These are phyloP conservation scores for Pterocles gutturalis DNA, from an alignment of 2,113 vertebrate genomes.

Conservation along the genomic window DNA sequence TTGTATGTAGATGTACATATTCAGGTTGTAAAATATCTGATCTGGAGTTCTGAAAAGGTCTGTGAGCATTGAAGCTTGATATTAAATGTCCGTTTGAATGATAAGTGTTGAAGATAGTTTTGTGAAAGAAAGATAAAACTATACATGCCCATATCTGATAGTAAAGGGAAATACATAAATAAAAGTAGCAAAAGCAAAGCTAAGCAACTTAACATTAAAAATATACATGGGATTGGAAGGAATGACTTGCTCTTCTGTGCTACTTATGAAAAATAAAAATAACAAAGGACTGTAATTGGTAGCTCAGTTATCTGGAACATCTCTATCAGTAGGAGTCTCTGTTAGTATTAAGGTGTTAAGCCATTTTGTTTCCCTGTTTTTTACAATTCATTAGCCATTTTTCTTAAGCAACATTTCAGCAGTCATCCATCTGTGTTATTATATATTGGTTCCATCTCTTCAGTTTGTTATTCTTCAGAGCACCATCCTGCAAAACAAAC, in stretches of 20 bases:
- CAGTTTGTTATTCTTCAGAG: background rate
- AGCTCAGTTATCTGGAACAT: background rate
- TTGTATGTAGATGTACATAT: background rate
- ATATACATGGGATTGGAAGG: background rate
- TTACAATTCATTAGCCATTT: background rate
- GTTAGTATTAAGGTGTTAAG: background rate
- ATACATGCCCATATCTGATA: background rate
- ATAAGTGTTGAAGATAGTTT: background rate
- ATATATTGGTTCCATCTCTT: background rate
- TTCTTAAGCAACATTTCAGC: background rate
- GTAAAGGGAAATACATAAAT: background rate
- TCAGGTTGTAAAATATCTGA: background rate
- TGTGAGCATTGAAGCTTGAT: background rate
- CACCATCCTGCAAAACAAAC: background rate
- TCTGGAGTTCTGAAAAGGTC: background rate
- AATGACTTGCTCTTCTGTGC: background rate
- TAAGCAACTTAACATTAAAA: background rate
- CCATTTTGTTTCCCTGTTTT: background rate
- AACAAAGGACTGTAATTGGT: background rate
- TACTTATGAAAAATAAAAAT: background rate
- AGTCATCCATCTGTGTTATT: background rate
- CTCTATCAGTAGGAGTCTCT: background rate
- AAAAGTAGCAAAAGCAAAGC: background rate
- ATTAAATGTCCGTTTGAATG: background rate
- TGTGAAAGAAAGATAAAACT: background rate